phyloP scores from a whole-genome alignment of 1,140 invertebrate species.

The Chironomus striatipennis region DNA sequence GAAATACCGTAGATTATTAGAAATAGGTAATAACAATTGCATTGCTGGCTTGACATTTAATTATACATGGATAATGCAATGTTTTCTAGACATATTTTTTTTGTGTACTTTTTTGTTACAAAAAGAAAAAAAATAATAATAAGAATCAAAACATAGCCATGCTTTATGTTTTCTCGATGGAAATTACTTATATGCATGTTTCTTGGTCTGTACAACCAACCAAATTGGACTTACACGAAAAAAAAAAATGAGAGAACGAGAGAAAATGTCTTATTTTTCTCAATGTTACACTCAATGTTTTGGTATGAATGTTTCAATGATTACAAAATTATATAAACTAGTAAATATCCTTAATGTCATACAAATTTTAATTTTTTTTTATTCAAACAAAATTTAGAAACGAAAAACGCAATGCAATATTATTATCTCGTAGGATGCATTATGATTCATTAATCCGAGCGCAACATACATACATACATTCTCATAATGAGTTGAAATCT shows the following conservation, averaged over 20 bases:
- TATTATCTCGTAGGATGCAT: constrained; percentile 25
- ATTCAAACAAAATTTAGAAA: constrained; percentile 25
- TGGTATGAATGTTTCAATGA: background rate
- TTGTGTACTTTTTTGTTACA: background rate
- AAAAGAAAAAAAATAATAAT: background rate
- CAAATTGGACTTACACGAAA: too few relatives aligned
- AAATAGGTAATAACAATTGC: constrained; percentile 39
- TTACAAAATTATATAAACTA: background rate
- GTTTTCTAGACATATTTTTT: constrained; percentile 20
- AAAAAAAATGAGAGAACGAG: too few relatives aligned
- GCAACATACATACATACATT: too few relatives aligned
- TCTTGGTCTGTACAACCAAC: background rate
- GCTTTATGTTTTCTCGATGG: background rate
- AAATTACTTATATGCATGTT: background rate
- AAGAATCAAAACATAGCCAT: background rate
- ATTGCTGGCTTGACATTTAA: background rate
- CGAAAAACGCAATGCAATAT: constrained; percentile 4
- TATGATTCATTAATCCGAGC: too few relatives aligned
- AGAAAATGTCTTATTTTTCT: background rate
- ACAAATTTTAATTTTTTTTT: constrained; percentile 25
- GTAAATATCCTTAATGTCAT: constrained; percentile 17
- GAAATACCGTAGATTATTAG: constrained; percentile 42
- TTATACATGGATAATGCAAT: constrained; percentile 1
- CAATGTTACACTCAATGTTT: background rate
- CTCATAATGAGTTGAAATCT: too few relatives aligned